Evolutionary conservation across 2,888 invertebrate species (phyloP).

Genomic region (Leptarthrus brevirostris): DNA sequence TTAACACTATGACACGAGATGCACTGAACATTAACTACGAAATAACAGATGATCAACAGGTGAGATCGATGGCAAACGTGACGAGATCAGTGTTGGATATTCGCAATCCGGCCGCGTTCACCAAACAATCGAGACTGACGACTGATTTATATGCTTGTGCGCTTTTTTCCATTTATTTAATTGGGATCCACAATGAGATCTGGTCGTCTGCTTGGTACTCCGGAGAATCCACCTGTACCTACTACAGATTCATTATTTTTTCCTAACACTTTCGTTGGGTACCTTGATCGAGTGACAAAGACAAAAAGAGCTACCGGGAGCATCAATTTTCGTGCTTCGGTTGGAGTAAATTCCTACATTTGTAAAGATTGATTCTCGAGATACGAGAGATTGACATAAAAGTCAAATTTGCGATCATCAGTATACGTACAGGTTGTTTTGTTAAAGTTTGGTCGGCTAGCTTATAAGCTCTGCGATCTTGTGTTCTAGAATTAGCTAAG

Average conservation of each 20-base stretch:
- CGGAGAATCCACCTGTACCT: constrained; percentile 5
- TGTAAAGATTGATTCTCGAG: constrained; percentile 4
- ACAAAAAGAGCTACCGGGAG: not conserved
- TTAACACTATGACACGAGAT: not conserved
- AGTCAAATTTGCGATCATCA: not conserved
- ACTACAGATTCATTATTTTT: not conserved
- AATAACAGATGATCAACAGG: constrained; percentile 23
- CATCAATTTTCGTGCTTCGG: not conserved
- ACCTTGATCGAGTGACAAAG: constrained; percentile 22
- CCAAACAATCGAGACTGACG: constrained; percentile 65
- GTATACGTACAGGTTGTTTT: not conserved
- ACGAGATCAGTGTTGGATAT: constrained; percentile 21
- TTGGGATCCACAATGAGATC: constrained; percentile 19
- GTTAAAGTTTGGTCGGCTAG: not conserved
- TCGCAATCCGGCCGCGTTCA: constrained; percentile 62
- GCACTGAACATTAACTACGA: not conserved
- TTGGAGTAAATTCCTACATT: not conserved
- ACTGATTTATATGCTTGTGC: constrained; percentile 51
- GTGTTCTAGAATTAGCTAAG: too few species aligned
- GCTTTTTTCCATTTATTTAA: constrained; percentile 50
- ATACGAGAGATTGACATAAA: not conserved
- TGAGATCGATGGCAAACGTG: constrained; percentile 11
- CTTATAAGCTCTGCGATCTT: too few species aligned
- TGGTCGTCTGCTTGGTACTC: constrained; percentile 21
- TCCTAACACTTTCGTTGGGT: not conserved